Evolutionary conservation across 2,113 vertebrate species (phyloP).

Genomic region (Hippocampus mohnikei): DNA sequence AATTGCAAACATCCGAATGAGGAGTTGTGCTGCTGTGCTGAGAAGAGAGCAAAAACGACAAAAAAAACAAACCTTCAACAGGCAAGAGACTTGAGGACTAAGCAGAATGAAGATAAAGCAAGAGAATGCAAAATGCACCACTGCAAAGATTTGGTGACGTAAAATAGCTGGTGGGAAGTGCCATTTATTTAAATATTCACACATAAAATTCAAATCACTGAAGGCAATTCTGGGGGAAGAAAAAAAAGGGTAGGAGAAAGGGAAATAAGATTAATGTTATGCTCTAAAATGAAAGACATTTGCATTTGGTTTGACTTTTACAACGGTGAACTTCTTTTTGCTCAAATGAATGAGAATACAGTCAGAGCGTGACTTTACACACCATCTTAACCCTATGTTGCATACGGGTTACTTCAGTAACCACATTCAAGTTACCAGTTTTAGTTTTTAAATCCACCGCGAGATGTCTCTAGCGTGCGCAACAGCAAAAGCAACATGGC

Average conservation of each 20-base stretch:
- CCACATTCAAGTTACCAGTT: too few species aligned
- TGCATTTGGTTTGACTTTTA: background rate
- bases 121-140: background rate
- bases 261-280: background rate
- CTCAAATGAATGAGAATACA: background rate
- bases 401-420: too few species aligned
- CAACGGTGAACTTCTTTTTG: background rate
- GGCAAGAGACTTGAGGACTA: background rate
- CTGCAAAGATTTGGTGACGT: background rate
- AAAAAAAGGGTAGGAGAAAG: background rate
- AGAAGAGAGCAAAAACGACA: background rate
- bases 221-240: background rate
- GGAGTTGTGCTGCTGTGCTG: background rate
- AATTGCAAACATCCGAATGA: constrained; percentile 25
- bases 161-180: background rate
- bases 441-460: too few species aligned
- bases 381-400: too few species aligned
- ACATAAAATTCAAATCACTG: constrained; percentile 1
- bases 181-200: constrained; percentile 1
- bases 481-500: too few species aligned
- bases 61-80: background rate
- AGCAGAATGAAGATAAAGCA: background rate
- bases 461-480: too few species aligned
- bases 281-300: background rate
- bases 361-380: background rate